phyloP scores from a whole-genome alignment of 2,113 vertebrate genomes.

The Donacobius atricapilla region DNA sequence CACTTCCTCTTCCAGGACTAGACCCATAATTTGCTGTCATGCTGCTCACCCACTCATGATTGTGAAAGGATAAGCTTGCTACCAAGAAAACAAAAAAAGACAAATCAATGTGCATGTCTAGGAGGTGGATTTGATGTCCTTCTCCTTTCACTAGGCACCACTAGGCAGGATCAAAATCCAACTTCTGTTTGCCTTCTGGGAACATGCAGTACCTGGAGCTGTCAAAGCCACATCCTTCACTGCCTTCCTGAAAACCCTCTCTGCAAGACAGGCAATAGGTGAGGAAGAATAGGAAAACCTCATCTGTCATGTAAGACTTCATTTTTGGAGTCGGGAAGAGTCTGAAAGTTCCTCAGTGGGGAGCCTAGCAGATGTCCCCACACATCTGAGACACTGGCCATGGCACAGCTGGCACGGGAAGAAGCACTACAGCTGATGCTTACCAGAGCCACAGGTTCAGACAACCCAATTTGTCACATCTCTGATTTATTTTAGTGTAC shows the following conservation, averaged over 20 bases:
- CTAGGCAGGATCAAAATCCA: background rate
- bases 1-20: background rate
- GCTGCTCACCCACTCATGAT: rapidly evolving
- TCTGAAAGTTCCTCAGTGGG: background rate
- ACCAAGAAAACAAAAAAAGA: background rate
- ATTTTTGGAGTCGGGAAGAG: background rate
- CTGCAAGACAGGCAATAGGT: background rate
- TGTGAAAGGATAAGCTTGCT: background rate
- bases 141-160: background rate
- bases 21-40: rapidly evolving
- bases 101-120: background rate
- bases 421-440: background rate
- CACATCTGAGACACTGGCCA: background rate
- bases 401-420: background rate
- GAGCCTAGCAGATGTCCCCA: background rate
- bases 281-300: background rate
- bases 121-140: background rate
- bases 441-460: background rate
- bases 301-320: background rate
- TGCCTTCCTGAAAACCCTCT: background rate
- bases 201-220: background rate
- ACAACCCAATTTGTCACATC: background rate
- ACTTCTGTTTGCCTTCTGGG: background rate
- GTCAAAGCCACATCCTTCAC: background rate
- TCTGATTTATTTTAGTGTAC: background rate